These are phyloP conservation scores for Chromobotia macracanthus DNA, from an alignment of 2,797 vertebrate species.

Conservation along the genomic window DNA sequence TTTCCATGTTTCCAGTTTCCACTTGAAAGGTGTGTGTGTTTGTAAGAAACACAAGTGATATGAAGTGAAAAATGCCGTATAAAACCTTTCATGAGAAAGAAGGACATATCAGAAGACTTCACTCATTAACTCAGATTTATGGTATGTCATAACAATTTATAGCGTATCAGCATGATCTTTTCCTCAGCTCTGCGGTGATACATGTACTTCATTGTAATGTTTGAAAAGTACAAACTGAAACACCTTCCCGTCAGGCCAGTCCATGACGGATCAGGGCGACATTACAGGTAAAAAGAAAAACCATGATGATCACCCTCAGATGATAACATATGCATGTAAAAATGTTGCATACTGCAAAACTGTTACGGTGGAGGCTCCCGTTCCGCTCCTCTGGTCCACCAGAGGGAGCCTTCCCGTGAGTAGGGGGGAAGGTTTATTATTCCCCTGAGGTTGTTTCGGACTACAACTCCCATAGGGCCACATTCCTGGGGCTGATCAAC, in stretches of 20 bases:
- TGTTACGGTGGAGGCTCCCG: too few species aligned
- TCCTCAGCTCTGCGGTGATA: conserved; percentile 75
- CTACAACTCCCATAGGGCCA: too few species aligned
- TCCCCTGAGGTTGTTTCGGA: too few species aligned
- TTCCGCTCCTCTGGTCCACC: too few species aligned
- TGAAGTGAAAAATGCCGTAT: conserved; percentile 47
- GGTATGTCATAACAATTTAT: conserved; percentile 81
- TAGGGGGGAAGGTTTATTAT: too few species aligned
- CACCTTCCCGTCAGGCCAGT: conserved; percentile 73
- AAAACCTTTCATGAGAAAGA: conserved; percentile 66
- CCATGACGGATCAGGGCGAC: conserved; percentile 79
- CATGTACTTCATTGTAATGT: conserved; percentile 83
- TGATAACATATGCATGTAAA: conserved; percentile 20
- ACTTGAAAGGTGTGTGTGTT: too few species aligned
- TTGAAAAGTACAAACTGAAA: conserved; percentile 82
- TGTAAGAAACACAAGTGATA: conserved; percentile 16
- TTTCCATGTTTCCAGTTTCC: too few species aligned
- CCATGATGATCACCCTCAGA: conserved; percentile 59
- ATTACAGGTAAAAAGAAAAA: conserved; percentile 59
- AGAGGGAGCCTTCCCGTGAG: too few species aligned
- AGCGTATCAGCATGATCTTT: conserved; percentile 81
- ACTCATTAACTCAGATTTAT: conserved; percentile 85
- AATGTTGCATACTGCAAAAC: too few species aligned
- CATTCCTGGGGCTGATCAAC: too few species aligned
- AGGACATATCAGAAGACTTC: conserved; percentile 76